These are phyloP conservation scores for Mactromeris polynyma DNA, from an alignment of 2,888 invertebrate species.

Conservation along the genomic window DNA sequence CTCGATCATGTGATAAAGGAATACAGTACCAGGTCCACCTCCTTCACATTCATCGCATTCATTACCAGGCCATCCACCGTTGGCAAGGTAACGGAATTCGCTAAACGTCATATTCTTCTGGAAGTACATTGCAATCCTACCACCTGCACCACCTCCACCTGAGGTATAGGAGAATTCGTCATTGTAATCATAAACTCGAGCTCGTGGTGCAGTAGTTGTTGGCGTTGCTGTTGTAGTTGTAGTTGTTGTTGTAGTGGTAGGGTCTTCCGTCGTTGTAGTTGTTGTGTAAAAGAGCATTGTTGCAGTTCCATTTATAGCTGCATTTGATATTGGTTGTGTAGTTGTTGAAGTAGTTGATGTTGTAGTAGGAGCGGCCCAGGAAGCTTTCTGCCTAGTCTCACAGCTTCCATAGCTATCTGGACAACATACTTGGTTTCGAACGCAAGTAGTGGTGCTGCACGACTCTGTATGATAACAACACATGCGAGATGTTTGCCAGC, in stretches of 20 bases:
- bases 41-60: conserved; percentile 69
- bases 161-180: conserved; percentile 28
- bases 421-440: conserved; percentile 32
- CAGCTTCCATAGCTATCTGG: conserved; percentile 23
- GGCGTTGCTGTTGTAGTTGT: conserved; percentile 31
- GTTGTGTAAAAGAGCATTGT: not conserved
- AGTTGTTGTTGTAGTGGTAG: conserved; percentile 23
- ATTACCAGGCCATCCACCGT: conserved; percentile 74
- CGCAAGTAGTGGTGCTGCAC: conserved; percentile 15
- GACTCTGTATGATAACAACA: conserved; percentile 40
- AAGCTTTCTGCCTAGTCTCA: conserved; percentile 11
- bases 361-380: conserved; percentile 26
- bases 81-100: conserved; percentile 78
- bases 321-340: not conserved
- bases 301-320: conserved; percentile 8
- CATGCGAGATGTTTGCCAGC: conserved; percentile 22
- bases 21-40: conserved; percentile 80
- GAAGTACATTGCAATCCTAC: conserved; percentile 80
- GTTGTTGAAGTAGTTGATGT: not conserved
- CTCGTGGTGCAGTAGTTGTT: conserved; percentile 21
- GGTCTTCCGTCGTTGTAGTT: not conserved
- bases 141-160: conserved; percentile 79
- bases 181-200: conserved; percentile 3
- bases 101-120: conserved; percentile 77
- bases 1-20: conserved; percentile 76